Conservation (phyloP, 2,113 vertebrate species). For the Zosterops japonicus region DNA sequence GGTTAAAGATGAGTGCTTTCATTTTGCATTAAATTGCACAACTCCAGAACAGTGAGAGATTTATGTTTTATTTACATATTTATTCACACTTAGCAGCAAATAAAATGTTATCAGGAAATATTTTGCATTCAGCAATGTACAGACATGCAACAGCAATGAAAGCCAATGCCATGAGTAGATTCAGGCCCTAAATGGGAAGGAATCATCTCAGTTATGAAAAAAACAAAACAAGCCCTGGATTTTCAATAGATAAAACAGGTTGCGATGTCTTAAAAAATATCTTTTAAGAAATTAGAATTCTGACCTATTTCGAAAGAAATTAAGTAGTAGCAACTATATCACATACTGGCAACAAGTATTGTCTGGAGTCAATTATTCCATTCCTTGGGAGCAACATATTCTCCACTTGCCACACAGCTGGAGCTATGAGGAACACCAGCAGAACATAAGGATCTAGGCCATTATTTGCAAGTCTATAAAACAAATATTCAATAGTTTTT, state of each 20-base stretch:
- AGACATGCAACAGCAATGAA: background rate
- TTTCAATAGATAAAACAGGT: background rate
- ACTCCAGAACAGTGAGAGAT: background rate
- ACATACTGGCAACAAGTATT: background rate
- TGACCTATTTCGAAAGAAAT: background rate
- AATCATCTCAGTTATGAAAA: background rate
- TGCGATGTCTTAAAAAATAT: background rate
- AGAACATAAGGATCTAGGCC: background rate
- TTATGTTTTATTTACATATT: background rate
- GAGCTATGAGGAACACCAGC: background rate
- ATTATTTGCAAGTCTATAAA: constrained; percentile 59
- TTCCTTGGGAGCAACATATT: background rate
- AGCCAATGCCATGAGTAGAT: background rate
- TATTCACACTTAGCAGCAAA: background rate
- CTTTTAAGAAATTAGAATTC: background rate
- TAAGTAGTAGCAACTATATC: background rate
- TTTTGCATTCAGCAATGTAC: background rate
- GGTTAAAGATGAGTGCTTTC: background rate
- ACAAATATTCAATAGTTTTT: constrained; percentile 53
- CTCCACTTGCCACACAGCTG: background rate
- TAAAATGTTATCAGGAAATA: background rate
- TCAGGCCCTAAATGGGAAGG: background rate
- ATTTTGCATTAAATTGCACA: background rate
- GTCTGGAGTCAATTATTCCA: background rate
- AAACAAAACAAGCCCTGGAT: background rate